Base-by-base conservation (phyloP, 2,888 invertebrate species). In the Drosophila peninsularis region DNA sequence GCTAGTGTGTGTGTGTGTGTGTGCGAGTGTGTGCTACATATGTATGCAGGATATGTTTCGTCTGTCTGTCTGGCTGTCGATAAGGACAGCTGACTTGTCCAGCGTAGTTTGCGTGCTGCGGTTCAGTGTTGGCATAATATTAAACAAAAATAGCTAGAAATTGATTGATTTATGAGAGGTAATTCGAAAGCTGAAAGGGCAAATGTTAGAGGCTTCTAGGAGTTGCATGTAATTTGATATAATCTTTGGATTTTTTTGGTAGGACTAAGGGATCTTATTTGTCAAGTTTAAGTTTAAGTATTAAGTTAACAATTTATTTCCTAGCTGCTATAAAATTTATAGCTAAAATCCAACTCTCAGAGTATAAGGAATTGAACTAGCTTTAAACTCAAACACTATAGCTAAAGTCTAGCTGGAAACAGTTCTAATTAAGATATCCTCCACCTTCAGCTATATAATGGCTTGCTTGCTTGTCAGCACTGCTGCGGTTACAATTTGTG, bases 401-500 rank as follows among this genome's bases (percentile, higher is more conserved):
- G 13, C 7, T 34, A 9, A 34, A 21, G 34, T 49, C 14, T 49
- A 49, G 49, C 49, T 32, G 1, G 1, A 49, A 49, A 49, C 14
- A 21, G 5, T 13, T 0, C 14, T 24, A 47, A 30, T 34, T 21
- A 50, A 24, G 34, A 1, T n/a, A 6, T 36, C 4, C 10, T 9
- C 1, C n/a, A 10, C 21, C 14, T 36, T 21, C 11, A n/a, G 50
- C 50, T 36, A 3, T 7, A 19, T 10, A 30, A 27, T 19, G 41
- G 34, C 9, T 6, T 39, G 34, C 34, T 27, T 24, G 27, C 5
- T 5, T 30, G 45, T 6, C 56, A 56, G 17, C 36, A 14, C 45
- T 37, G 27, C 67, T 83, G 87, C 68, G 87, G 87, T 73, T 78
- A 56, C 70, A 47, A 68, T 81, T 71, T 79, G 81, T 69, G 81